A percentile compares a stretch with the other conserved stretches of the same genome.
phyloP scores from a whole-genome alignment of 2,797 vertebrate genomes.

The Margarornis squamiger region DNA sequence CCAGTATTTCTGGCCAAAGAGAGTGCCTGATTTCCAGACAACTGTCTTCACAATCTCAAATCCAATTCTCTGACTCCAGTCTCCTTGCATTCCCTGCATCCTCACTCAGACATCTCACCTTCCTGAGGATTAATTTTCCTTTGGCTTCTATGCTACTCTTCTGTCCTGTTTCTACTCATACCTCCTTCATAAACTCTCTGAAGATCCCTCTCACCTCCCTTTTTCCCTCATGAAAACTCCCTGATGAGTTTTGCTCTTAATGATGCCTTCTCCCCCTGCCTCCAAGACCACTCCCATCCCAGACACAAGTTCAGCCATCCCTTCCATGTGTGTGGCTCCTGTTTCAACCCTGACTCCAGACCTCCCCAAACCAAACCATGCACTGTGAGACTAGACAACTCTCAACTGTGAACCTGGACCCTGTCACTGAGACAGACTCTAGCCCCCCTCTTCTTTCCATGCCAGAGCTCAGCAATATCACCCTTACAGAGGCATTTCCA shows the following conservation, averaged over 20 bases:
- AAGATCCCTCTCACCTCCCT: neutral
- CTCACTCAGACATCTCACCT: neutral
- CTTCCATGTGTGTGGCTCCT: neutral
- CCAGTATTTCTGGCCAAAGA: constrained; percentile 16
- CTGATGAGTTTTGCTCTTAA: neutral
- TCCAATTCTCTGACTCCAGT: neutral
- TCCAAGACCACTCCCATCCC: neutral
- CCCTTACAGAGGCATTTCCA: neutral
- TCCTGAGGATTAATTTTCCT: neutral
- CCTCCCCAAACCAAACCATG: neutral
- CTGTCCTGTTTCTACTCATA: neutral
- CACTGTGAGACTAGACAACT: neutral
- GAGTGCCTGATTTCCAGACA: constrained; percentile 22
- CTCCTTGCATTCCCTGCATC: neutral
- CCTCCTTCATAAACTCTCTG: neutral
- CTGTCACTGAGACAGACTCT: neutral
- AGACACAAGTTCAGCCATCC: neutral
- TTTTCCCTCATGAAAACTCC: neutral
- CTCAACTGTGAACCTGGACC: neutral
- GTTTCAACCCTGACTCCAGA: neutral
- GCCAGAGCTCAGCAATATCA: neutral
- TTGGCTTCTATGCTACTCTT: neutral
- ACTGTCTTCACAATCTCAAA: neutral
- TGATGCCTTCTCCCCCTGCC: neutral
- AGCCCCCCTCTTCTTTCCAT: neutral